Conservation (phyloP, 1,140 invertebrate genomes). For the Cotesia glomerata region DNA sequence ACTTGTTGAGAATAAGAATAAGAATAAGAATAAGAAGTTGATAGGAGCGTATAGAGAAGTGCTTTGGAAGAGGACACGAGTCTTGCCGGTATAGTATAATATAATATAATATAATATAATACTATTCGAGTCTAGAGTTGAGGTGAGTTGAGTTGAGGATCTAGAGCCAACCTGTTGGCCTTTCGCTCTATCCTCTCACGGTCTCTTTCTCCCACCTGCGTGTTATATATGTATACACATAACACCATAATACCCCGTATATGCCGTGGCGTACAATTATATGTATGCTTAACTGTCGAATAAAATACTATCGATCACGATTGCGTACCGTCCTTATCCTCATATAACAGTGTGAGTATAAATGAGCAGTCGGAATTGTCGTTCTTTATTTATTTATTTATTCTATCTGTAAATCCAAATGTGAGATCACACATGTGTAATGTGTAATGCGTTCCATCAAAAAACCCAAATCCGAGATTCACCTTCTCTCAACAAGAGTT, state of each 20-base stretch:
- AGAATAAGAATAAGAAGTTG: background rate
- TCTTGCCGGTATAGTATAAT: background rate
- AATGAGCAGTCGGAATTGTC: too few species aligned
- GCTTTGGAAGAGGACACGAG: background rate
- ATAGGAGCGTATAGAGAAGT: background rate
- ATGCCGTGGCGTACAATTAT: background rate
- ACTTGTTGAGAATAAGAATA: too few species aligned
- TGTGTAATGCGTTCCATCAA: background rate
- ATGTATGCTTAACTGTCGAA: background rate
- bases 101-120: too few species aligned
- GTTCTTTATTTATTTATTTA: background rate
- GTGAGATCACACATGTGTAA: background rate
- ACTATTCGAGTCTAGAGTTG: background rate
- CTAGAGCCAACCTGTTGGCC: constrained; percentile 3
- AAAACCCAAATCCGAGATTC: constrained; percentile 24
- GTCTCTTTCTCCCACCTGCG: constrained; percentile 1
- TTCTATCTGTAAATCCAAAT: too few species aligned
- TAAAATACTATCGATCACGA: constrained; percentile 16
- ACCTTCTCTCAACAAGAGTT: background rate
- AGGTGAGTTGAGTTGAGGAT: background rate
- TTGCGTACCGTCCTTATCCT: background rate
- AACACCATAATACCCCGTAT: background rate
- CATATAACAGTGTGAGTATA: background rate
- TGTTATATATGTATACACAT: background rate
- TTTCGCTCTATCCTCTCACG: constrained; percentile 13